Conservation (phyloP, 1,140 invertebrate species). For the Asobara japonica region DNA sequence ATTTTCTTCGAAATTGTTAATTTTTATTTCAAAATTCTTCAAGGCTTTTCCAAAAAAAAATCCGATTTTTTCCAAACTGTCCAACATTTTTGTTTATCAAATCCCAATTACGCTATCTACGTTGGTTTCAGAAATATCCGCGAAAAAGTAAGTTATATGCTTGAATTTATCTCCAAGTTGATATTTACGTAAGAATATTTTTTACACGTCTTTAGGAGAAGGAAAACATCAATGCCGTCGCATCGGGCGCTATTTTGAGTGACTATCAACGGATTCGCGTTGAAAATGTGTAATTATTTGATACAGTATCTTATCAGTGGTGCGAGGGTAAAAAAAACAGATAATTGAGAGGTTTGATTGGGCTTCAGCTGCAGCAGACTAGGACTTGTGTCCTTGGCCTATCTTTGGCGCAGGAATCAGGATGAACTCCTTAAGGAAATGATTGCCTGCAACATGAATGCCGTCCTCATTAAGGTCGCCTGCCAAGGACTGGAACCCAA, state of each 20-base stretch:
- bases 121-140: too few species aligned
- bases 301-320: background rate
- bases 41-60: too few species aligned
- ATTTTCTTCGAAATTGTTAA: too few species aligned
- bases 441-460: slow-evolving; percentile 91
- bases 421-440: slow-evolving; percentile 95
- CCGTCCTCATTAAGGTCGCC: slow-evolving; percentile 97
- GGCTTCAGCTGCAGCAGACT: slow-evolving; percentile 85
- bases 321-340: background rate
- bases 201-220: slow-evolving; percentile 70
- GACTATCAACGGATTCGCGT: slow-evolving; percentile 97
- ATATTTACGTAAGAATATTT: slow-evolving; percentile 25
- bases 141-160: too few species aligned
- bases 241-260: slow-evolving; percentile 96
- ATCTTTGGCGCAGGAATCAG: slow-evolving; percentile 95
- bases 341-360: slow-evolving; percentile 22
- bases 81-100: too few species aligned
- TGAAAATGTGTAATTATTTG: slow-evolving; percentile 90
- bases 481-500: slow-evolving; percentile 88
- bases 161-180: slow-evolving; percentile 16
- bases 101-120: too few species aligned
- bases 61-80: too few species aligned
- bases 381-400: slow-evolving; percentile 87
- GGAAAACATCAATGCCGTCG: slow-evolving; percentile 88
- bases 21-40: too few species aligned